Conservation (phyloP, 1,140 invertebrate species). For the Heterodera carotae region DNA sequence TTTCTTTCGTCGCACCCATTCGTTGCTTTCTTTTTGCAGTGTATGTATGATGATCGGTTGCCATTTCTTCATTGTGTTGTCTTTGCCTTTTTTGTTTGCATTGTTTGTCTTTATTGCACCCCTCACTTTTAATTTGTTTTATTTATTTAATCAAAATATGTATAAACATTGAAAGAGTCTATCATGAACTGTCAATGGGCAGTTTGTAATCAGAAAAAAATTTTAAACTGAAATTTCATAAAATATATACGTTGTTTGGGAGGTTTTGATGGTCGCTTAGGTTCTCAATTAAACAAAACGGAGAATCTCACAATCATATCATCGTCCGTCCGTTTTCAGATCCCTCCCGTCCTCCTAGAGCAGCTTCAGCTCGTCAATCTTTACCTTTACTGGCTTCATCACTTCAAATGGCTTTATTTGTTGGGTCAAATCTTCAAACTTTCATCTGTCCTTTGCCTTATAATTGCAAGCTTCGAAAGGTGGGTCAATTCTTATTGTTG, state of each 20-base stretch:
- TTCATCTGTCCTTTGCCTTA: slow-evolving; percentile 62
- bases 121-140: no score
- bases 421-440: slow-evolving; percentile 62
- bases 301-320: no score
- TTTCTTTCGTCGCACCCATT: neutral
- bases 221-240: no score
- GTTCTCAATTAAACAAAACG: no score
- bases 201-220: no score
- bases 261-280: no score
- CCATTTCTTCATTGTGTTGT: neutral
- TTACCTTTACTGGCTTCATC: slow-evolving; percentile 53
- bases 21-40: neutral
- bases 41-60: neutral
- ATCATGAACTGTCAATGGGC: no score
- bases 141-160: no score
- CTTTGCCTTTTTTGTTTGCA: slow-evolving; percentile 2
- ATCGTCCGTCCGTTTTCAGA: slow-evolving; percentile 33
- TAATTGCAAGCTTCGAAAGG: slow-evolving; percentile 60
- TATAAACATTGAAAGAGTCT: no score
- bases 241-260: no score
- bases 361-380: slow-evolving; percentile 46
- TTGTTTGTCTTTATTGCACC: neutral
- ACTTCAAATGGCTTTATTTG: slow-evolving; percentile 49
- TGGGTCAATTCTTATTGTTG: slow-evolving; percentile 36
- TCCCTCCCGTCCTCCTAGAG: slow-evolving; percentile 52